These are phyloP conservation scores for Phylloscopus collybita DNA, from an alignment of 2,797 vertebrate genomes.

Conservation along the genomic window DNA sequence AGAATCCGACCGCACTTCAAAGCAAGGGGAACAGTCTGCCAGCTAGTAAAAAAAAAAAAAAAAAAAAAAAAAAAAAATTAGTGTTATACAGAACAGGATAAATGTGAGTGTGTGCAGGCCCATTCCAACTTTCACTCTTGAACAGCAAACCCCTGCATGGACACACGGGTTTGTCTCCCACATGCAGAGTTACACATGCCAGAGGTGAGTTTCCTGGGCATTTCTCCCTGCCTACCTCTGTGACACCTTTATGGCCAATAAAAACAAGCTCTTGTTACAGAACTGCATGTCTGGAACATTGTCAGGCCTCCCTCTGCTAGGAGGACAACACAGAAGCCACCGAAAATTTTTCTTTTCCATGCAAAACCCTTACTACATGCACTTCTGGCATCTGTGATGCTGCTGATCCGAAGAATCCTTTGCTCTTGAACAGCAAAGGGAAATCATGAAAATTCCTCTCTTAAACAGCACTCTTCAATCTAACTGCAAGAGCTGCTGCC, in stretches of 20 bases:
- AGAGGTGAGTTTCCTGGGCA: conserved; percentile 59
- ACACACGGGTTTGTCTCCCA: conserved; percentile 8
- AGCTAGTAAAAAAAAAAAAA: conserved; percentile 42
- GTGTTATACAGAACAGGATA: conserved; percentile 7
- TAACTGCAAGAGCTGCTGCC: background rate
- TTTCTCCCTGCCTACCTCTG: conserved; percentile 40
- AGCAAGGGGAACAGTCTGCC: conserved; percentile 55
- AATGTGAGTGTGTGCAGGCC: conserved; percentile 1
- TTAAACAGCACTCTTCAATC: background rate
- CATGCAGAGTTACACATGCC: conserved; percentile 76
- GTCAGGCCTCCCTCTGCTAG: conserved; percentile 14
- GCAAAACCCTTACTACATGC: conserved; percentile 17
- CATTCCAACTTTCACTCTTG: conserved; percentile 43
- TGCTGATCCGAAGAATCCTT: background rate
- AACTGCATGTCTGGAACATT: conserved; percentile 25
- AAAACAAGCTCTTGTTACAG: conserved; percentile 45
- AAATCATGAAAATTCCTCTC: background rate
- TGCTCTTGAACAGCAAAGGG: background rate
- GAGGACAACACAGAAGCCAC: background rate
- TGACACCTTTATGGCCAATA: background rate
- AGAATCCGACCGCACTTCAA: conserved; percentile 51
- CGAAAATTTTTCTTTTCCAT: conserved; percentile 16
- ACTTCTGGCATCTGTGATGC: background rate
- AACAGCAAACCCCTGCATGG: conserved; percentile 59
- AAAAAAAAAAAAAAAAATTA: background rate